Percentiles rank a stretch among this genome's conserved stretches.
Evolutionary conservation across 2,888 invertebrate genomes (phyloP).

Genomic region (Xestia c-nigrum): DNA sequence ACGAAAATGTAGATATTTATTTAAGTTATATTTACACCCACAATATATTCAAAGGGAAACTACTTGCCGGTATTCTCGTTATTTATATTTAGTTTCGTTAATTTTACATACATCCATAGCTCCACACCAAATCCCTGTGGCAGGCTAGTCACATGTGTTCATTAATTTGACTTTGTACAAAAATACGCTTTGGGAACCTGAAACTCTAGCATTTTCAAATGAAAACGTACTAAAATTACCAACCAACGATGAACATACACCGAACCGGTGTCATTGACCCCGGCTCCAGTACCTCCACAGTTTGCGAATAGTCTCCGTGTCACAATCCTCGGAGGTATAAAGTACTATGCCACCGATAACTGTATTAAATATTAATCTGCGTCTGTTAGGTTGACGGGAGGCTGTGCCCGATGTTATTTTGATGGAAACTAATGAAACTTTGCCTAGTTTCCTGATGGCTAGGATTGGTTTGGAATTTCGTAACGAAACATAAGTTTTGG

Average conservation of each 20-base stretch:
- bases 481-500: conserved; percentile 1
- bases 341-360: conserved; percentile 37
- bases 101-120: not conserved
- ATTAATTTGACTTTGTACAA: not conserved
- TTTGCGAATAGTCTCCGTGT: conserved; percentile 7
- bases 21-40: not conserved
- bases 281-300: not conserved
- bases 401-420: conserved; percentile 34
- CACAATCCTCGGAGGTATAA: conserved; percentile 33
- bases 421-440: conserved; percentile 48
- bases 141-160: not conserved
- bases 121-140: not conserved
- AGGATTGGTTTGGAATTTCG: not conserved
- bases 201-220: not conserved
- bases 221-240: not conserved
- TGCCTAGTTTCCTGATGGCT: conserved; percentile 11
- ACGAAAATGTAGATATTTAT: not conserved
- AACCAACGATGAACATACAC: not conserved
- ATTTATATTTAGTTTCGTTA: not conserved
- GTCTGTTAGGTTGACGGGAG: conserved; percentile 32
- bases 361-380: conserved; percentile 56
- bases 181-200: not conserved
- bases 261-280: conserved; percentile 10
- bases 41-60: not conserved
- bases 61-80: not conserved